Evolutionary conservation across 1,140 invertebrate species (phyloP), one percentile per base, ranked within the genome.

Genomic region (Drosophila subobscura): DNA sequence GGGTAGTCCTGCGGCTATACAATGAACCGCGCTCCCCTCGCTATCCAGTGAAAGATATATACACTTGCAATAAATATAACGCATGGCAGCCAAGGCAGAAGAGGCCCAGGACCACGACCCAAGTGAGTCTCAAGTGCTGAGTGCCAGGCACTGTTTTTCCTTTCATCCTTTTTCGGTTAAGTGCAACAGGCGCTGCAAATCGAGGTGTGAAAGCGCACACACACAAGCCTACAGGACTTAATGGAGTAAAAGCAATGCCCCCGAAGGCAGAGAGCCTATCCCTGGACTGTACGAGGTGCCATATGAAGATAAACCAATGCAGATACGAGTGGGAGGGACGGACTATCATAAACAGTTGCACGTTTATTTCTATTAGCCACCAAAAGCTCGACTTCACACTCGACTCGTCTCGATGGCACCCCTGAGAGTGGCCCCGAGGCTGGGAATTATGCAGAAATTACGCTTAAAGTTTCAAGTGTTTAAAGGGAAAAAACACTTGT

Each of bases 51-150:
- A 29, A 45, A 29, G n/a, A 45, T 42, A 54, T 37, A 37, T 37
- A 37, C 10, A 12, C 33, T 37, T 4, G 70, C 73, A 54, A 81
- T 73, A 68, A 84, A 80, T 77, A 59, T 40, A 57, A 50, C 54
- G 57, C 66, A 70, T 70, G 71, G 74, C 45, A 37, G 33, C 10
- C 12, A 12, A 37, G 33, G 10, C 33, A 27, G 25, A 5, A 27
- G 2, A 27, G 5, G 25, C 25, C 4, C 25, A 27, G 25, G 5
- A 5, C 51, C 58, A 46, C 50, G 14, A 16, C 33, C 76, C 63
- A 84, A 88, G 70, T 88, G 78, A 63, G 81, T 77, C 81, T 85
- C 83, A 81, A 85, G 81, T 86, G 77, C 58, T 61, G 68, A 58
- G 67, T 72, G 58, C 54, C 73, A 67, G 71, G 59, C 37, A 41